These are phyloP conservation scores for Chrysocyon brachyurus DNA, from an alignment of 2,797 vertebrate genomes.

Conservation along the genomic window DNA sequence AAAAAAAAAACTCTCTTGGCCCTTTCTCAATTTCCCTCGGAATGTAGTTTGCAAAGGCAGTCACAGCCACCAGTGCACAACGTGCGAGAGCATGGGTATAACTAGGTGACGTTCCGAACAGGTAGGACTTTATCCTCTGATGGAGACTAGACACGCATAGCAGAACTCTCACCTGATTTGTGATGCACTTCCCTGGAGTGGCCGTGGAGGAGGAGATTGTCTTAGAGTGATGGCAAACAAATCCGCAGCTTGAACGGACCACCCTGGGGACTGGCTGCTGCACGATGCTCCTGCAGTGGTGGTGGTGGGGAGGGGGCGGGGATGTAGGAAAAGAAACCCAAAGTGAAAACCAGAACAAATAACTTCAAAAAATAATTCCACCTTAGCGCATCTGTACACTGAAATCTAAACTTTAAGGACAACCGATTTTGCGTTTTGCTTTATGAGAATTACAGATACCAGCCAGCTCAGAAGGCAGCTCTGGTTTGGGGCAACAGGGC, in stretches of 20 bases:
- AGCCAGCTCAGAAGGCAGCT: slow-evolving; percentile 44
- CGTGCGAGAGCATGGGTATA: neutral
- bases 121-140: slow-evolving; percentile 21
- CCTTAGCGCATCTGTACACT: neutral
- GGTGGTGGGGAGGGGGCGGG: neutral
- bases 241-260: slow-evolving; percentile 84
- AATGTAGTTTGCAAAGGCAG: slow-evolving; percentile 15
- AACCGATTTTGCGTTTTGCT: neutral
- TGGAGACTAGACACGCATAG: slow-evolving; percentile 37
- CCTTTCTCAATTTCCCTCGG: slow-evolving; percentile 26
- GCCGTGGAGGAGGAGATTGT: slow-evolving; percentile 71
- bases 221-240: slow-evolving; percentile 63
- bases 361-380: slow-evolving; percentile 27
- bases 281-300: slow-evolving; percentile 75
- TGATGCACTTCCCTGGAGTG: slow-evolving; percentile 65
- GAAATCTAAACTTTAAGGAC: slow-evolving; percentile 49
- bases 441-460: neutral
- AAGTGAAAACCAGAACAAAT: slow-evolving; percentile 80
- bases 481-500: slow-evolving; percentile 6
- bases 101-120: neutral
- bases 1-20: neutral
- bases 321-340: slow-evolving; percentile 78
- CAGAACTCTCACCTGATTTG: slow-evolving; percentile 86
- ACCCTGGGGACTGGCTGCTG: slow-evolving; percentile 73
- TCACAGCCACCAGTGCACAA: neutral